Evolutionary conservation across 2,888 invertebrate species (phyloP), one percentile per base, ranked within the genome.

Genomic region (Epiblema foenella): DNA sequence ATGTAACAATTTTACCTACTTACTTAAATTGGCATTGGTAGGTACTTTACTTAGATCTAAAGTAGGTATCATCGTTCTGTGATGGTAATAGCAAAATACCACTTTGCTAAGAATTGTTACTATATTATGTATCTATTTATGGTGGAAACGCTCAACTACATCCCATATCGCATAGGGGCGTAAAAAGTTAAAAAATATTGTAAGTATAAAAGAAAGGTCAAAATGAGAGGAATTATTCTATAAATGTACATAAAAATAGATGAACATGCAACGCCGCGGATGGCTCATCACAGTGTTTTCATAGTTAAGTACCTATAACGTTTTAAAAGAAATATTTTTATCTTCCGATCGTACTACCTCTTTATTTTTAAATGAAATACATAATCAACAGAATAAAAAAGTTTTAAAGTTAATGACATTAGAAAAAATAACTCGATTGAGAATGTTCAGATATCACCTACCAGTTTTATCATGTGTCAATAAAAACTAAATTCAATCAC

Each of bases 201-300:
- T 91, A 92, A 91, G 85, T 88, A 86, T 86, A 85, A 86, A 85
- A 79, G 86, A 91, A 91, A 92, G 92, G 93, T 93, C 92, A 93
- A 91, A 86, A 91, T 87, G 92, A 92, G 92, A 93, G 92, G 91
- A 93, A 92, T 87, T 92, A 91, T 90, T 87, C 84, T 87, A 86
- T 88, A 89, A 89, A 84, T 91, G 91, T 92, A 92, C 77, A 92
- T 91, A 92, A 86, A 79, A 79, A 87, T 86, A 90, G 83, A 79
- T 79, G 79, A 83, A 56, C 60, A 77, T 75, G 82, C 85, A 81
- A 82, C 84, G 81, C 81, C 80, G 77, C 88, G 77, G 78, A 83
- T 83, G 80, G 77, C 83, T 83, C 81, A 63, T 68, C 39, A 29
- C 49, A 49, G 60, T 71, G 67, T 71, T 72, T 68, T 72, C 65